phyloP scores from a whole-genome alignment of 2,113 vertebrate genomes.

The Haemorhous mexicanus region DNA sequence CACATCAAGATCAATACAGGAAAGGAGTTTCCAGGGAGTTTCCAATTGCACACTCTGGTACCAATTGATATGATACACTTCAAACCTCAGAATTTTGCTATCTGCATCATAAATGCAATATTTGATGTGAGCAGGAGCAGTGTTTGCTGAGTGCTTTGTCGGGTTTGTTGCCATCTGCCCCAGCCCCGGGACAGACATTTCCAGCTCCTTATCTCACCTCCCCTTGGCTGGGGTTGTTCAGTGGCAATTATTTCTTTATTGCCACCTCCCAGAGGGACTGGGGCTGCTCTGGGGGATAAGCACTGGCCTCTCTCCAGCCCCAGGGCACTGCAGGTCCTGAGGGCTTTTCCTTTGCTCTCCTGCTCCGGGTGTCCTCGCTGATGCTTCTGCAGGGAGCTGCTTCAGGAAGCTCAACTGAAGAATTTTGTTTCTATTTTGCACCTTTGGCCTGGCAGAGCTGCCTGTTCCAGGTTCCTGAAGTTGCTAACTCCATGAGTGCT shows the following conservation, averaged over 20 bases:
- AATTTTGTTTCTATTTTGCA: fast-evolving
- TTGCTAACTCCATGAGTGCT: fast-evolving
- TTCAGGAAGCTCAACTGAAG: background rate
- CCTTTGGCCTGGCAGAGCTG: fast-evolving
- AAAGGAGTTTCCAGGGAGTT: background rate
- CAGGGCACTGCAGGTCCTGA: background rate
- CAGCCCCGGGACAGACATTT: background rate
- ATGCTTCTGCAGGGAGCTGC: background rate
- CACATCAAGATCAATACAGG: background rate
- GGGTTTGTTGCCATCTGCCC: background rate
- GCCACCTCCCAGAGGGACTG: background rate
- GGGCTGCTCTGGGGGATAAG: background rate
- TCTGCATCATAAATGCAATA: background rate
- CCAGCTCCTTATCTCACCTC: background rate
- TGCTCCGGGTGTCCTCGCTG: fast-evolving
- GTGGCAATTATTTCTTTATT: background rate
- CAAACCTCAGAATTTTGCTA: background rate
- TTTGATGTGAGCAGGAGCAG: background rate
- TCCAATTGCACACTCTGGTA: background rate
- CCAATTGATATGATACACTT: background rate
- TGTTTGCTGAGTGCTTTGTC: background rate
- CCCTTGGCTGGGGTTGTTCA: background rate
- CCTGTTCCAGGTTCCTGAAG: background rate
- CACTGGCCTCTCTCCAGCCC: background rate
- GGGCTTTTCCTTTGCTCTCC: background rate